Conservation (phyloP, 2,888 invertebrate species). For the Bombylius discolor region DNA sequence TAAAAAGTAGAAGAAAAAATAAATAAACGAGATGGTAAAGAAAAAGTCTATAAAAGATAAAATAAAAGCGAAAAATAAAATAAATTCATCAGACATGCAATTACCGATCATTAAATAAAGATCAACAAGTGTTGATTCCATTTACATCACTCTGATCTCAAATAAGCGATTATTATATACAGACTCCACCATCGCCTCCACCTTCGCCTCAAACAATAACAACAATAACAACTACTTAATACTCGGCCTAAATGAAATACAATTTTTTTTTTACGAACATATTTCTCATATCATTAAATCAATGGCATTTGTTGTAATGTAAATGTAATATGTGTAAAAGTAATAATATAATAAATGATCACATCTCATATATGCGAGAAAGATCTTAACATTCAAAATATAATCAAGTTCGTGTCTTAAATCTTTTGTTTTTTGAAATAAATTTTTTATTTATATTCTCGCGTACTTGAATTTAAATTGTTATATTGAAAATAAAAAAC, state of each 20-base stretch:
- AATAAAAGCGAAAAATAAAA: too few relatives aligned
- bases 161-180: background rate
- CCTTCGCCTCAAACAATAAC: background rate
- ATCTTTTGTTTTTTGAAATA: slow-evolving; percentile 1
- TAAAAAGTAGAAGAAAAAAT: background rate
- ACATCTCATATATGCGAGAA: background rate
- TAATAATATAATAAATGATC: too few relatives aligned
- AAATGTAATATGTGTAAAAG: too few relatives aligned
- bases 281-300: too few relatives aligned
- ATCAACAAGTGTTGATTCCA: background rate
- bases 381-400: slow-evolving; percentile 5
- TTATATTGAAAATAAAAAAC: too few relatives aligned
- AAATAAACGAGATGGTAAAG: too few relatives aligned
- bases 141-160: background rate
- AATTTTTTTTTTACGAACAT: too few relatives aligned
- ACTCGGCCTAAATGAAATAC: too few relatives aligned
- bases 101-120: background rate
- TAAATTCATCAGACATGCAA: background rate
- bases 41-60: background rate
- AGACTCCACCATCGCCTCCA: too few relatives aligned
- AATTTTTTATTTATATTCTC: too few relatives aligned
- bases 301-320: too few relatives aligned
- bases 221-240: background rate
- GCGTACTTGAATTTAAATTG: background rate
- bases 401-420: slow-evolving; percentile 7